A percentile compares a stretch with the other conserved stretches of the same genome.
phyloP scores from a whole-genome alignment of 2,888 invertebrate species.

The Diplazon laetatorius region DNA sequence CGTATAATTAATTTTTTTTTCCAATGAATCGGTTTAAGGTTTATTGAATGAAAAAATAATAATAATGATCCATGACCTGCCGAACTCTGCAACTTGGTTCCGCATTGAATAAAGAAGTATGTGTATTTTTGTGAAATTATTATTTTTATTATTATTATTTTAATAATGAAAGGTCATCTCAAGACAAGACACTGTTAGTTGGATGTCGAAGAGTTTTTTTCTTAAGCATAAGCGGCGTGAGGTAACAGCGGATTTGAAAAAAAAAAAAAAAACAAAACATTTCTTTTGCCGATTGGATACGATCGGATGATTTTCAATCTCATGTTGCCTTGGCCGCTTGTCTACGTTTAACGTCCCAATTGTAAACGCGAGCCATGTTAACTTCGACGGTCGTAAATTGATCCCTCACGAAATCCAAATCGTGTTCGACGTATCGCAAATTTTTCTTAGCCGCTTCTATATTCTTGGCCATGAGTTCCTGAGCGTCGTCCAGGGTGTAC shows the following conservation, averaged over 20 bases:
- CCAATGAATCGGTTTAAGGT: no score
- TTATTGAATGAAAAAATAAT: no score
- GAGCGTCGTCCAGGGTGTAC: constrained; percentile 95
- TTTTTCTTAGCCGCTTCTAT: constrained; percentile 93
- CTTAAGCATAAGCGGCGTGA: constrained; percentile 42
- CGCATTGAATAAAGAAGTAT: no score
- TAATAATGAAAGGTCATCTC: constrained; percentile 45
- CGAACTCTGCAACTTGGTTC: no score
- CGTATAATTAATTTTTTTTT: no score
- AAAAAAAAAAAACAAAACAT: no score
- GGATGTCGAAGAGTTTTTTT: constrained; percentile 37
- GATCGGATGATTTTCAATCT: constrained; percentile 35
- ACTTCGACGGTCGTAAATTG: constrained; percentile 99
- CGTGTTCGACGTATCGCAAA: constrained; percentile 93
- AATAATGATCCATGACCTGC: no score
- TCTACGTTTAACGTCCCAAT: constrained; percentile 98
- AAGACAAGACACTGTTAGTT: constrained; percentile 7
- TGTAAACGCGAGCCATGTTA: constrained; percentile 98
- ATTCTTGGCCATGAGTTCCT: constrained; percentile 91
- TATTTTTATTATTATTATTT: constrained; percentile 28
- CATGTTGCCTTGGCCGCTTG: constrained; percentile 87
- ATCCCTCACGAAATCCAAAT: constrained; percentile 97
- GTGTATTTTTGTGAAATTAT: constrained; percentile 24
- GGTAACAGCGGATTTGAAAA: constrained; percentile 42
- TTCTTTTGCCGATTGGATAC: no score